Evolutionary conservation across 2,797 vertebrate genomes (phyloP), one percentile per base, ranked within the genome.

Genomic region (Lacerta agilis): DNA sequence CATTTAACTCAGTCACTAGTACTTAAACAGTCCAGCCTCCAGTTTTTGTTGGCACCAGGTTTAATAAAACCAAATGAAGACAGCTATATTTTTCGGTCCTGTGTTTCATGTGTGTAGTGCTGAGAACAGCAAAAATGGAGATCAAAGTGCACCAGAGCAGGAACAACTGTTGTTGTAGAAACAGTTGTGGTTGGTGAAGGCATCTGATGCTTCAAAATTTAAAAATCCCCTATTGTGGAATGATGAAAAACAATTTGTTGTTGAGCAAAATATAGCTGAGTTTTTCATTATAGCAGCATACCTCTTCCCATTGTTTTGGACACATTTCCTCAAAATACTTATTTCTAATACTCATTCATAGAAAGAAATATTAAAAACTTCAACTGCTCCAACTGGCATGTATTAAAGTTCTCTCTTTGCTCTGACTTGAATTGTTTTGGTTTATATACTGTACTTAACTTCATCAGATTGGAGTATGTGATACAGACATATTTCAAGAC

Each of bases 401-500:
- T 55, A 1, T 64, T 4, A 3, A 23, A 33, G 1, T 23, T 5
- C 36, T 58, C 0, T 79, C 88, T 38, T 85, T 71, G 27, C 4
- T 1, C 79, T 86, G 66, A 83, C 10, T 82, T 80, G 79, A 77
- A 78, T 86, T 80, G 69, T 90, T 91, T 91, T 78, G 77, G 87
- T 93, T 90, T 90, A 87, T 88, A 38, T 93, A 89, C 88, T 2
- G 4, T 77, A 5, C 76, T 91, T 10, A 4, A 87, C 88, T 94
- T 89, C 77, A 78, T 85, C 88, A 85, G 92, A 41, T 43, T 88
- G 45, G 93, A 92, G 86, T 87, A 76, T 91, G 94, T 90, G 91
- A 93, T 82, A 75, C 2, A 41, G 90, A 84, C 43, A 2, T 27
- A 1, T 94, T 96, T 95, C 91, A 95, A 95, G 94, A 95, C 90